Evolutionary conservation across 2,113 vertebrate genomes (phyloP), one percentile per base, ranked within the genome.

Genomic region (Leucopternis melanops): DNA sequence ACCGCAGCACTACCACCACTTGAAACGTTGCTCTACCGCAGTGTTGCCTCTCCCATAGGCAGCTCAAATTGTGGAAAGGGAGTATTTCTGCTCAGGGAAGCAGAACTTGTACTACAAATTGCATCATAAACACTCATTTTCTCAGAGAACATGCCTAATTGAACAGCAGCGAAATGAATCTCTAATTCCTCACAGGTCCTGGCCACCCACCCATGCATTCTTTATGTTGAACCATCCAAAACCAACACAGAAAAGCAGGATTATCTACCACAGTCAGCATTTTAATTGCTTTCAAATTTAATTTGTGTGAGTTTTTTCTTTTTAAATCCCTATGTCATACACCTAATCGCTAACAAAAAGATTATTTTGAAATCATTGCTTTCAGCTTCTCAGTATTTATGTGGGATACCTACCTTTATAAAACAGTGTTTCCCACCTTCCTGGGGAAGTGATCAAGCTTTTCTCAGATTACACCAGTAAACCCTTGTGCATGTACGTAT

Each of bases 401-500:
- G 25, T 40, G 27, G 16, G 21, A 58, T 32, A 22, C 2, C 8
- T 4, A 32, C 26, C 34, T 54, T 32, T 22, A 34, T 3, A 29
- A 6, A 77, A 34, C 36, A 36, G 31, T 1, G 13, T 26, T 85
- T 69, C n/a, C 27, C 70, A 79, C 44, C 42, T 29, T 81, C 45
- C 65, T 32, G 40, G 32, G 29, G 38, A 92, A 81, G n/a, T 25
- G 34, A 27, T 15, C 66, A 61, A 61, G 9, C n/a, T 6, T 42
- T 81, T 50, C 54, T 70, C 54, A 31, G 69, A 32, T 13, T 13
- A 0, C 4, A 63, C 17, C 62, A 69, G 22, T 6, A 63, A 63
- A 52, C 1, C 23, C 12, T 5, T 27, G 14, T 21, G 40, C 13
- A 7, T 32, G 26, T 20, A 44, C 6, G 0, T 8, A 45, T 4